Evolutionary conservation across 2,888 invertebrate species (phyloP).

Genomic region (Pollenia labialis): DNA sequence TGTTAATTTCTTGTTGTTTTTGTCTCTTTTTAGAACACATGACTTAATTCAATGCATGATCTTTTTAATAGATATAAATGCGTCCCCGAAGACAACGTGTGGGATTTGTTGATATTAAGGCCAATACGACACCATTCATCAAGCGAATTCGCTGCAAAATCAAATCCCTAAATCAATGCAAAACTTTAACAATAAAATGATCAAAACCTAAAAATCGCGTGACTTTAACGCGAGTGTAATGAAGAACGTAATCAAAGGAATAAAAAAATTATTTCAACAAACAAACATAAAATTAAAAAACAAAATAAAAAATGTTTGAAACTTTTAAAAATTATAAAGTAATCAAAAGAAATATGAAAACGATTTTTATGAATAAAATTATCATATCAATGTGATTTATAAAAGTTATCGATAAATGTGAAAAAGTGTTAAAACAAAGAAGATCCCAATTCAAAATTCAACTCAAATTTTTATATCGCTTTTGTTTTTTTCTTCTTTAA

Average conservation of each 20-base stretch:
- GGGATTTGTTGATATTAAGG: constrained; percentile 82
- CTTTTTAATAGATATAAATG: constrained; percentile 80
- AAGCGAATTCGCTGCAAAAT: constrained; percentile 82
- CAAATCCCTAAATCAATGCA: constrained; percentile 73
- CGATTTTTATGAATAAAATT: not conserved
- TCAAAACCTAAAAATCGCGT: constrained; percentile 66
- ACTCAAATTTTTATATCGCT: not conserved
- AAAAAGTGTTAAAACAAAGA: constrained; percentile 7
- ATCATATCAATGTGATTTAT: constrained; percentile 20
- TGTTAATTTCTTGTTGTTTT: constrained; percentile 24
- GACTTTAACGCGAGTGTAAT: constrained; percentile 69
- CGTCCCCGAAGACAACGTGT: constrained; percentile 81
- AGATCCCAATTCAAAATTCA: constrained; percentile 6
- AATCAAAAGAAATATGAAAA: constrained; percentile 53
- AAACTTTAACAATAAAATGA: constrained; percentile 60
- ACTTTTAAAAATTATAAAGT: constrained; percentile 37
- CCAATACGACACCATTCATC: constrained; percentile 80
- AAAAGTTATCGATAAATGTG: not conserved
- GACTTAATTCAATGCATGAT: constrained; percentile 75
- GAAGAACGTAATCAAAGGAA: constrained; percentile 49
- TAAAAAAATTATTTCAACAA: constrained; percentile 17
- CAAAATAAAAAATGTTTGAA: constrained; percentile 39
- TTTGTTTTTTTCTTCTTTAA: not conserved
- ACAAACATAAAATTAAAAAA: constrained; percentile 22
- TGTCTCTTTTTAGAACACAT: constrained; percentile 71